Evolutionary conservation across 2,113 vertebrate species (phyloP).

Genomic region (Dipodomys merriami): DNA sequence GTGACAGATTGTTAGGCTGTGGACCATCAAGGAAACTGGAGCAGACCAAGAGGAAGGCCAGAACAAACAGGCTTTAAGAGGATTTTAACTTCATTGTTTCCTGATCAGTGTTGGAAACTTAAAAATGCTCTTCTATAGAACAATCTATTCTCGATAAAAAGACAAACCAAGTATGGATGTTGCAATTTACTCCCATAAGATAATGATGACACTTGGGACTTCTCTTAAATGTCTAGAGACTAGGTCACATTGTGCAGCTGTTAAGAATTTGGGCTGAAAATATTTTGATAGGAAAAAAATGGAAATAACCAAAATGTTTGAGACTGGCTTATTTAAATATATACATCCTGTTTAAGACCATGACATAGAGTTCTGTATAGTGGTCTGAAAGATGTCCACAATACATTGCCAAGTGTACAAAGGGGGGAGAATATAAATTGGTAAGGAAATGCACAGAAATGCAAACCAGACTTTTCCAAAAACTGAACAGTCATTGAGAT

Average conservation of each 20-base stretch:
- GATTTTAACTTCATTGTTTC: neutral
- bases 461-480: neutral
- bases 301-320: slow-evolving; percentile 23
- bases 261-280: neutral
- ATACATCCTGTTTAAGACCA: neutral
- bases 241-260: neutral
- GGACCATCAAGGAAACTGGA: neutral
- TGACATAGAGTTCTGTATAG: neutral
- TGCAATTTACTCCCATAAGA: neutral
- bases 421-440: neutral
- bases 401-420: slow-evolving; percentile 4
- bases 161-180: neutral
- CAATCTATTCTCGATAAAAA: neutral
- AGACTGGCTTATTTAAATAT: neutral
- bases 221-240: neutral
- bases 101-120: slow-evolving; percentile 9
- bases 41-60: neutral
- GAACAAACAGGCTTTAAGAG: neutral
- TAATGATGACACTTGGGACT: neutral
- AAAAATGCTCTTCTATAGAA: neutral
- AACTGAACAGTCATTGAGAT: neutral
- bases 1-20: neutral
- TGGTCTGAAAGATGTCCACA: neutral
- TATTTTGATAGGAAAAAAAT: neutral
- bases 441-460: slow-evolving; percentile 7